Conservation (phyloP, 30 jellyfish, hydroid and myxozoan genomes). For the Pseudorhiza aurosa region DNA sequence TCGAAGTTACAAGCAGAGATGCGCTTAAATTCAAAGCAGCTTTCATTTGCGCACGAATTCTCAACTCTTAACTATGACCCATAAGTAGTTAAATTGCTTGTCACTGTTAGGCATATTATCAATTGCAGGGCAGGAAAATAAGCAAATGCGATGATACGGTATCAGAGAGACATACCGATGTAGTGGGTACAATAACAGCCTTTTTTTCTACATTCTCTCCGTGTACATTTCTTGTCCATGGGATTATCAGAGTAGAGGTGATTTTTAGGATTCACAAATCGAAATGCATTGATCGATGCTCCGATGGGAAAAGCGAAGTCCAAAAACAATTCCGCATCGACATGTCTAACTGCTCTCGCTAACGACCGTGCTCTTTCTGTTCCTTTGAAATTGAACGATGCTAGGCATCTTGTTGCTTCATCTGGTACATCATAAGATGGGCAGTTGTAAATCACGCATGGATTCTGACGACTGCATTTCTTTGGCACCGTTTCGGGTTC, state of each 20-base stretch:
- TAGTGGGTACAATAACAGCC: constrained; percentile 43
- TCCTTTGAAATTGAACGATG: constrained; percentile 49
- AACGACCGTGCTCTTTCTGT: constrained; percentile 35
- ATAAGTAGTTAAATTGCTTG: no score
- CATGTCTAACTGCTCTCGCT: constrained; percentile 49
- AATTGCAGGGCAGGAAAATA: background rate
- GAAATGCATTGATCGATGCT: constrained; percentile 74
- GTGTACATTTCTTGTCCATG: constrained; percentile 50
- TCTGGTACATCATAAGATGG: constrained; percentile 63
- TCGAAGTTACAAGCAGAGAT: no score
- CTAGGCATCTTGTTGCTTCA: constrained; percentile 34
- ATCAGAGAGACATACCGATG: constrained; percentile 22
- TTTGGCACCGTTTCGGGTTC: constrained; percentile 68
- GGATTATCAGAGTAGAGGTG: constrained; percentile 63
- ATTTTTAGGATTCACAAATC: constrained; percentile 70
- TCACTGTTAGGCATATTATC: no score
- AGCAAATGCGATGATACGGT: background rate
- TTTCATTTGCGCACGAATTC: no score
- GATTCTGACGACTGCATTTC: constrained; percentile 35
- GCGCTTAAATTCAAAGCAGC: no score
- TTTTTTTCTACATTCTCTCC: constrained; percentile 67
- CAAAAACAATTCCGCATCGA: constrained; percentile 66
- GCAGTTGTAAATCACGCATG: constrained; percentile 81
- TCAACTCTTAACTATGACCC: no score
- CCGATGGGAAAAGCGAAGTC: constrained; percentile 94